Evolutionary conservation across 2,797 vertebrate genomes (phyloP), one percentile per base, ranked within the genome.

Genomic region (Pygocentrus nattereri): DNA sequence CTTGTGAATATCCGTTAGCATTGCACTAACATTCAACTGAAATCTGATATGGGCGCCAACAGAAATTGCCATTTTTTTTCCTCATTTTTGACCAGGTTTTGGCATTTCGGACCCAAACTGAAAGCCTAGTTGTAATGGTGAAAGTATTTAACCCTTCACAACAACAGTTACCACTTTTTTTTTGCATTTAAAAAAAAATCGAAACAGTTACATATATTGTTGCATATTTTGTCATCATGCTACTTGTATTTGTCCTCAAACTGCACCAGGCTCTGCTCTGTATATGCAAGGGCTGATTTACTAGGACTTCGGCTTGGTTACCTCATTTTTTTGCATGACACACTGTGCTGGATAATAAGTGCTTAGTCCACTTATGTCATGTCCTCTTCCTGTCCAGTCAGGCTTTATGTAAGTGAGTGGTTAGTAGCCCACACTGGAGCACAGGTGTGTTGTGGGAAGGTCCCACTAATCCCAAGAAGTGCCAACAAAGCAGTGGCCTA

Each of bases 401-500:
- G 84, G 50, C 67, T 80, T 79, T 82, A 80, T 82, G 82, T 59
- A 61, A 76, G 70, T 12, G 4, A 79, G n/a, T 78, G 80, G 76
- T 84, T 58, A 76, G 61, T 68, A 78, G 76, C 82, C 81, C 71
- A 44, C 79, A 71, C 67, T 85, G 54, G 65, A 77, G 68, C 84
- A 78, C 83, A 83, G 82, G 86, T 87, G 86, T 84, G 82, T 83
- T 76, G 68, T 78, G 70, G 76, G 68, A 76, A 38, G 67, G 31
- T 78, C 47, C 61, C 74, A 81, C 76, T 91, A 86, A 91, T 91
- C 87, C 82, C 73, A 67, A 56, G 13, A 83, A 78, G 52, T 79
- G 83, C 86, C 86, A 86, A 86, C 85, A 86, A 81, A 86, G 74
- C 77, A 82, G 62, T 88, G 88, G 73, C 79, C 87, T 81, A 25